These are phyloP conservation scores for Linnaemya vulpina DNA, from an alignment of 2,888 invertebrate species.

Conservation along the genomic window DNA sequence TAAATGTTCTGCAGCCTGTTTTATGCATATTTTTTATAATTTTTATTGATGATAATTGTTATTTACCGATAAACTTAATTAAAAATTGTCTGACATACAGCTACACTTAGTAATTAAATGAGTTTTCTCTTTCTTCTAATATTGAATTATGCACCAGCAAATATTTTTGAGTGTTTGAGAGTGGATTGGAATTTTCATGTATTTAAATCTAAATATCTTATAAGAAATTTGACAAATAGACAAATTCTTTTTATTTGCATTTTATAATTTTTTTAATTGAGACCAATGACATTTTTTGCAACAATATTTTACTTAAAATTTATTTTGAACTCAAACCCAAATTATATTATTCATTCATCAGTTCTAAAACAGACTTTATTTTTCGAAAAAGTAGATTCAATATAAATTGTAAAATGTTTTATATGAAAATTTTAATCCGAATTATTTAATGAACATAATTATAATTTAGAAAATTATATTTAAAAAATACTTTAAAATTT, in stretches of 20 bases:
- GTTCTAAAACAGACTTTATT: not conserved
- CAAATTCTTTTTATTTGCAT: conserved; percentile 24
- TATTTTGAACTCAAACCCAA: not conserved
- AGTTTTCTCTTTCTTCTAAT: conserved; percentile 40
- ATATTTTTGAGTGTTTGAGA: conserved; percentile 22
- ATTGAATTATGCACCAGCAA: conserved; percentile 62
- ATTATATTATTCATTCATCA: not conserved
- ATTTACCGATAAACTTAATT: conserved; percentile 50
- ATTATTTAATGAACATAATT: not conserved
- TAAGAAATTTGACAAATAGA: conserved; percentile 23
- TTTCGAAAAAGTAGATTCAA: not conserved
- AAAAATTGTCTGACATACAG: conserved; percentile 62
- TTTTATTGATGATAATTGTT: conserved; percentile 40
- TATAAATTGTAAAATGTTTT: not conserved
- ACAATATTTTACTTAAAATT: not conserved
- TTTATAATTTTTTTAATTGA: not conserved
- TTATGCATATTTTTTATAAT: not conserved
- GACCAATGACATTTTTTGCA: conserved; percentile 15
- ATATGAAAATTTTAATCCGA: not conserved
- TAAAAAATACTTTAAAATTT: not conserved
- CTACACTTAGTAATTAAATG: conserved; percentile 63
- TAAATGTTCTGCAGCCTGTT: too few species aligned
- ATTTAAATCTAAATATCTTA: conserved; percentile 25
- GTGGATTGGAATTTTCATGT: not conserved
- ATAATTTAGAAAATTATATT: conserved; percentile 8